Evolutionary conservation across 2,888 invertebrate species (phyloP), one percentile per base, ranked within the genome.

Genomic region (Cephus runcator): DNA sequence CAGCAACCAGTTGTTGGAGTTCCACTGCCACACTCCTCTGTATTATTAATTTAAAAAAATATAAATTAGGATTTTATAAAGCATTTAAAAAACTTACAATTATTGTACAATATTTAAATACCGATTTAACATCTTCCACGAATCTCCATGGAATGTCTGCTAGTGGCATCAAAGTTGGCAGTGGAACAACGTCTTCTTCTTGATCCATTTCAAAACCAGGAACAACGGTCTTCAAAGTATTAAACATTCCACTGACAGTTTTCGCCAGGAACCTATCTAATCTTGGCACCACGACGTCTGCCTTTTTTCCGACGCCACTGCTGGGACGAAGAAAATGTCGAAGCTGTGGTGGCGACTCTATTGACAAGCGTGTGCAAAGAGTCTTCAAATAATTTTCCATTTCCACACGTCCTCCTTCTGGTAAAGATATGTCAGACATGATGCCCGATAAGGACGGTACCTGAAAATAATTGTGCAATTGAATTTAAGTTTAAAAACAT

Each of bases 211-310:
- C 92, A 83, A 93, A 93, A 69, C 93, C 93, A 15, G 94, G 94
- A 34, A 95, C 90, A 11, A 95, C 96, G 34, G 96, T 96, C 90
- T 94, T 95, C 73, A 96, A 93, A 0, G 95, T 95, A 90, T 96
- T 96, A 88, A 96, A 95, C 81, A 96, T 95, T 0, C 96, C 96
- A 1, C 95, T 96, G 83, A 96, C 95, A 0, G 96, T 96, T 88
- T 95, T 95, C 0, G 95, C 95, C 87, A 96, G 93, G 88, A 96
- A 92, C 91, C 96, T 94, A 86, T 93, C 93, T 75, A 94, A 88
- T 92, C 94, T 36, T 91, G 91, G 84, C 91, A 88, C 89, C 92
- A 94, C 93, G 90, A 93, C 83, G 91, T 94, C 91, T 90, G 94
- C 69, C 91, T 92, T 68, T 82, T 91, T 91, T 15, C 87, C 84